phyloP scores from a whole-genome alignment of 2,797 vertebrate species.

The Manis pentadactyla region DNA sequence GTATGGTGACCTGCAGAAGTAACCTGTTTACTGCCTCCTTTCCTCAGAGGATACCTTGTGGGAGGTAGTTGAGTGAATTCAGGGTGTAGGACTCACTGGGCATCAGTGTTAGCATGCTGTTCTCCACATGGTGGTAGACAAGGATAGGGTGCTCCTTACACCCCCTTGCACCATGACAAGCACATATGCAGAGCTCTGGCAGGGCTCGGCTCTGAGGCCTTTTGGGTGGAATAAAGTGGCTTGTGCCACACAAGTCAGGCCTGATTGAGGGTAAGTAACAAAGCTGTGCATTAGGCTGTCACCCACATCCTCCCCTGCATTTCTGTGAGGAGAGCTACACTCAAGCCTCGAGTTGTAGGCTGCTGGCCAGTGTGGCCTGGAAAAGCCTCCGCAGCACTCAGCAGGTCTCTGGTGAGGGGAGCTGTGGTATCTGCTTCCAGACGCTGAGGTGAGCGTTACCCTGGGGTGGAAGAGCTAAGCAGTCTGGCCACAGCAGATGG shows the following conservation, averaged over 20 bases:
- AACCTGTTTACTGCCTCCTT: neutral
- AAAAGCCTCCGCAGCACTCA: rapidly evolving
- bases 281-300: neutral
- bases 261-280: neutral
- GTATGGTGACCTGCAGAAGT: neutral
- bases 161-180: neutral
- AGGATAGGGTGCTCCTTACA: rapidly evolving
- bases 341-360: neutral
- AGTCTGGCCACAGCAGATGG: neutral
- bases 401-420: too few relatives aligned
- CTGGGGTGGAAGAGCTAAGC: neutral
- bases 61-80: neutral
- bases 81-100: neutral
- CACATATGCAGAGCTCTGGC: rapidly evolving
- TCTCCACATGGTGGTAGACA: neutral
- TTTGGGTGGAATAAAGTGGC: too few relatives aligned
- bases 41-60: neutral
- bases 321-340: neutral
- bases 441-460: neutral
- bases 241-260: neutral
- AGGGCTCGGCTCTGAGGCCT: neutral
- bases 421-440: too few relatives aligned
- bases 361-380: rapidly evolving
- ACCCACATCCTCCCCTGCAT: neutral
- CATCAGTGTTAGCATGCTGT: too few relatives aligned